Percentiles rank a stretch among this genome's conserved stretches.
These are phyloP conservation scores for Drosophila pseudotakahashii DNA, from an alignment of 2,888 invertebrate genomes.

Conservation along the genomic window DNA sequence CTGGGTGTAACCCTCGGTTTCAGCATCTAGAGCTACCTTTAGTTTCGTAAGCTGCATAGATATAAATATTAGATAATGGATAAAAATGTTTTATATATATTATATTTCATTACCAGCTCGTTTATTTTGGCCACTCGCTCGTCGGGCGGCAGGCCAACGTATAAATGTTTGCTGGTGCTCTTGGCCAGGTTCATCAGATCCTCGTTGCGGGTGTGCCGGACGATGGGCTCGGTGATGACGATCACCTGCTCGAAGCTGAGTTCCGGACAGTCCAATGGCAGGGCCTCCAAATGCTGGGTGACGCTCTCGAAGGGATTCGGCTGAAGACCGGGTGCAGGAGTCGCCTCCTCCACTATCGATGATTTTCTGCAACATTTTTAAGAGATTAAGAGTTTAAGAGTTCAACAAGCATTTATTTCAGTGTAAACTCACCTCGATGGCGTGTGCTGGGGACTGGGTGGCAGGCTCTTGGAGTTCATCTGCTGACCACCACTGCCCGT, in stretches of 20 bases:
- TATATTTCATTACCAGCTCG: conserved; percentile 88
- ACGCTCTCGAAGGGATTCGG: conserved; percentile 86
- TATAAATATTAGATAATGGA: too few relatives aligned
- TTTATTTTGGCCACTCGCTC: conserved; percentile 92
- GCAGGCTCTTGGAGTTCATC: conserved; percentile 87
- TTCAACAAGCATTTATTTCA: too few relatives aligned
- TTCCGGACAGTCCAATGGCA: conserved; percentile 71
- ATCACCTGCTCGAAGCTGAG: conserved; percentile 80
- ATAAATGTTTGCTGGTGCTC: conserved; percentile 93
- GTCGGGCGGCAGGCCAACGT: conserved; percentile 88
- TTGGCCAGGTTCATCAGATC: conserved; percentile 95
- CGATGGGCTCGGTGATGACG: conserved; percentile 81
- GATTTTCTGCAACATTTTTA: conserved; percentile 85
- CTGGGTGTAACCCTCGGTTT: conserved; percentile 85
- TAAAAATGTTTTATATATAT: too few relatives aligned
- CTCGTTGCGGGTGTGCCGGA: conserved; percentile 86
- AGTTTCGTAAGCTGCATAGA: conserved; percentile 88
- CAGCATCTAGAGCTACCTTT: conserved; percentile 90
- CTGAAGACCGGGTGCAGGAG: conserved; percentile 48
- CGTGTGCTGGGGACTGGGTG: conserved; percentile 91
- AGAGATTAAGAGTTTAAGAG: too few relatives aligned
- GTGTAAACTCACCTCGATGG: conserved; percentile 86
- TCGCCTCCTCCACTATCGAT: conserved; percentile 85
- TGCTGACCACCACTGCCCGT: conserved; percentile 69
- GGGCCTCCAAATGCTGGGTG: conserved; percentile 80